phyloP scores from a whole-genome alignment of 1,140 invertebrate species.

The Agraylea sexmaculata region DNA sequence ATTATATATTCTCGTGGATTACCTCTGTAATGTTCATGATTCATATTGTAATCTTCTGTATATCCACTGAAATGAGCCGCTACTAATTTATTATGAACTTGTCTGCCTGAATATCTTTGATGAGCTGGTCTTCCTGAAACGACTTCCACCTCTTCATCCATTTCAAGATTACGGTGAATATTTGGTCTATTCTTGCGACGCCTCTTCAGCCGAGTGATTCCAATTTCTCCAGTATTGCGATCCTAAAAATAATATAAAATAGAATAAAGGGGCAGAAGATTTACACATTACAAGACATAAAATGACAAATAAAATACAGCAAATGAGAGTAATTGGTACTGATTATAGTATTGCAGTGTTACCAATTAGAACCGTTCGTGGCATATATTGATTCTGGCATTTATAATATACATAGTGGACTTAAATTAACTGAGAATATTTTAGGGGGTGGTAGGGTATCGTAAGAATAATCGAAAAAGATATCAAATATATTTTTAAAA shows the following conservation, averaged over 20 bases:
- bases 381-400: too few relatives aligned
- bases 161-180: background rate
- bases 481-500: too few relatives aligned
- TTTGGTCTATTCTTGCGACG: background rate
- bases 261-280: background rate
- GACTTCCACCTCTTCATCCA: background rate
- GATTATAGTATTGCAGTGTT: too few relatives aligned
- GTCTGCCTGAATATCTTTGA: background rate
- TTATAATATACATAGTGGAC: too few relatives aligned
- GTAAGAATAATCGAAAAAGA: too few relatives aligned
- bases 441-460: too few relatives aligned
- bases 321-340: constrained; percentile 1
- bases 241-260: background rate
- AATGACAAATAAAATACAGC: background rate
- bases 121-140: background rate
- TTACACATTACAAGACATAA: background rate
- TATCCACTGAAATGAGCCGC: constrained; percentile 19
- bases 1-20: background rate
- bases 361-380: too few relatives aligned
- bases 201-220: background rate
- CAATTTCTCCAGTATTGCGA: background rate
- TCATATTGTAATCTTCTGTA: constrained; percentile 7
- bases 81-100: background rate
- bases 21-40: constrained; percentile 18
- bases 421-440: too few relatives aligned